phyloP scores from a whole-genome alignment of 2,113 vertebrate species.

The Ivindomyrus marchei region DNA sequence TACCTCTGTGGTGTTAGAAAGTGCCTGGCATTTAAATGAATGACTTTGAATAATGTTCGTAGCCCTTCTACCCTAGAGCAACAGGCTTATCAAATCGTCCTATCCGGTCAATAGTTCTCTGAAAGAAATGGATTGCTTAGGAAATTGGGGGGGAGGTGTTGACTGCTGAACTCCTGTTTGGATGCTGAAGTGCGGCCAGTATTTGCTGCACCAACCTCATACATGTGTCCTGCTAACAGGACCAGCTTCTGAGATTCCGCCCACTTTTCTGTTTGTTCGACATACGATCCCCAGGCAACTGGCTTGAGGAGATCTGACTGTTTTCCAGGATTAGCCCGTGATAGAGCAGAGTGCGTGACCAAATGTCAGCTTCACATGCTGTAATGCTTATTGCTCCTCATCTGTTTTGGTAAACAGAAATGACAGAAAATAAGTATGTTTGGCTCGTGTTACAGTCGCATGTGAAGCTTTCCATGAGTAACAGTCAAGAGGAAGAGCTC shows the following conservation, averaged over 20 bases:
- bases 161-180: background rate
- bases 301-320: background rate
- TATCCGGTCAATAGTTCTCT: background rate
- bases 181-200: background rate
- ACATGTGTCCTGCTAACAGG: background rate
- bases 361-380: background rate
- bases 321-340: background rate
- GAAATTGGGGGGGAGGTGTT: background rate
- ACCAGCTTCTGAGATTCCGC: background rate
- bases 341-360: background rate
- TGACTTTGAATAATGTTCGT: background rate
- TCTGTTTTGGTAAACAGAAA: slow-evolving; percentile 15
- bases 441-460: background rate
- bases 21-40: background rate
- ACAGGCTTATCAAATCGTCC: background rate
- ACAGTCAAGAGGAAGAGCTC: background rate
- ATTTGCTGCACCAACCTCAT: background rate
- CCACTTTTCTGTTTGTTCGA: background rate
- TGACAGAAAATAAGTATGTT: background rate
- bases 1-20: background rate
- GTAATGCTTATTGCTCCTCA: slow-evolving; percentile 3
- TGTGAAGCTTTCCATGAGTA: background rate
- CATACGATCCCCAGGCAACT: background rate
- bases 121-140: background rate
- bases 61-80: background rate